Evolutionary conservation across 2,113 vertebrate species (phyloP).

Genomic region (Taurulus bubalis): DNA sequence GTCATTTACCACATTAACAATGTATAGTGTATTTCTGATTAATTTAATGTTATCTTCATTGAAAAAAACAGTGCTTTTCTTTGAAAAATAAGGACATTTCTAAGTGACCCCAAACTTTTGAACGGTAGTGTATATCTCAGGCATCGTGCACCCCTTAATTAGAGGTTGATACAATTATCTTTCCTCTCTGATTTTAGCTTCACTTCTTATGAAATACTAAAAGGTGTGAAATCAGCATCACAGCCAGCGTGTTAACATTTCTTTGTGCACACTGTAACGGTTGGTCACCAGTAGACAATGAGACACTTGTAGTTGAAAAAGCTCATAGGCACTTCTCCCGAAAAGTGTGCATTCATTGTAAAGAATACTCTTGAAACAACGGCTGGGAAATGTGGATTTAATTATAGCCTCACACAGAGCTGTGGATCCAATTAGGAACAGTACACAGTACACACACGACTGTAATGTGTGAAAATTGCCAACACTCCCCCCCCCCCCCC

Average conservation of each 20-base stretch:
- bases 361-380: slow-evolving; percentile 1
- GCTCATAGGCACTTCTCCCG: background rate
- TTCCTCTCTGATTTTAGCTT: background rate
- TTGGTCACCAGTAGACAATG: background rate
- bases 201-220: background rate
- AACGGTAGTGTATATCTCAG: no score
- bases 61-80: no score
- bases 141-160: no score
- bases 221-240: background rate
- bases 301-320: background rate
- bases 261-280: rapidly evolving
- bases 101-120: no score
- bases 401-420: slow-evolving; percentile 30
- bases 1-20: no score
- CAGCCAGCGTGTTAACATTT: background rate
- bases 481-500: slow-evolving; percentile 52
- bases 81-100: no score
- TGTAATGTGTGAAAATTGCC: slow-evolving; percentile 43
- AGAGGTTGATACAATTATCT: background rate
- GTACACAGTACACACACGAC: slow-evolving; percentile 19
- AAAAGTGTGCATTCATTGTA: background rate
- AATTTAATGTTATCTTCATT: no score
- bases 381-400: slow-evolving; percentile 35
- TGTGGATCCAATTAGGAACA: slow-evolving; percentile 48
- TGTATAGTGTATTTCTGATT: no score